Percentiles rank a stretch among this genome's conserved stretches.
Conservation (phyloP, 1,140 invertebrate species). For the Ptiloglossa arizonensis region DNA sequence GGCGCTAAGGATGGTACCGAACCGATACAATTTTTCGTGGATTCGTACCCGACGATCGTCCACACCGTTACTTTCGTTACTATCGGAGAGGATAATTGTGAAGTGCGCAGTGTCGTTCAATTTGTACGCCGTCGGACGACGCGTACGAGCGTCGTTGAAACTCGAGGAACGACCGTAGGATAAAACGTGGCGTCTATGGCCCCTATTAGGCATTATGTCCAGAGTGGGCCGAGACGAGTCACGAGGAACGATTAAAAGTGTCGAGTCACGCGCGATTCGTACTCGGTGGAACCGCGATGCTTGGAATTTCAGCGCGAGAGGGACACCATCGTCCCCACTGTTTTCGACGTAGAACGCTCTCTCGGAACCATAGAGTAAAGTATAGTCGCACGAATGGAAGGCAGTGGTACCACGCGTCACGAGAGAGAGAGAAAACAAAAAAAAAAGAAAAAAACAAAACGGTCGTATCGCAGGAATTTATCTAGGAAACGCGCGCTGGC, state of each 20-base stretch:
- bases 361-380: no score
- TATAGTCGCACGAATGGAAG: not conserved
- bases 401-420: not conserved
- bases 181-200: no score
- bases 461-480: constrained; percentile 44
- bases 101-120: no score
- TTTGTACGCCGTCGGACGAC: no score
- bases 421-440: not conserved
- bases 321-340: not conserved
- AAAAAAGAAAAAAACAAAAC: not conserved
- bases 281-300: not conserved
- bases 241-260: not conserved
- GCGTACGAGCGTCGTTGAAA: no score
- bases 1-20: no score
- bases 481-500: constrained; percentile 37
- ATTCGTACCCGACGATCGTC: no score
- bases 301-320: not conserved
- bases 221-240: not conserved
- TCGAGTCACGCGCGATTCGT: not conserved
- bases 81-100: no score
- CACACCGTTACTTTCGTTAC: no score
- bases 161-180: no score
- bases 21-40: no score
- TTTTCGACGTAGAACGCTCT: not conserved
- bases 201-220: no score